phyloP scores from a whole-genome alignment of 2,888 invertebrate genomes.

The Oxytorus armatus region DNA sequence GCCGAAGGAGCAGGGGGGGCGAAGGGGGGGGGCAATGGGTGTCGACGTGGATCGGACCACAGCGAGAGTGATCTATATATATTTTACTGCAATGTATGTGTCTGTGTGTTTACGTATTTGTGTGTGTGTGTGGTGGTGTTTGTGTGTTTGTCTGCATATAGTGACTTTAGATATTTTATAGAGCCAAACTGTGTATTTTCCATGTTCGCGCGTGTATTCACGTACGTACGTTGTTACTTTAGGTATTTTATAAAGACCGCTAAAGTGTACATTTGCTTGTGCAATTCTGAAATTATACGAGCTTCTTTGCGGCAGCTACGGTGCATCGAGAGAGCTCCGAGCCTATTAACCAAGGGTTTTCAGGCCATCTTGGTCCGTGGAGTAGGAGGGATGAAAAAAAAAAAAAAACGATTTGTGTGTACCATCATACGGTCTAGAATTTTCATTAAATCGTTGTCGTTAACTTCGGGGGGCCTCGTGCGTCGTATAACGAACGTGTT shows the following conservation, averaged over 20 bases:
- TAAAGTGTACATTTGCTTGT: conserved; percentile 21
- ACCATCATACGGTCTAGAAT: no score
- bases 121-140: not conserved
- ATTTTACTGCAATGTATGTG: not conserved
- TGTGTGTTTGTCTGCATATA: not conserved
- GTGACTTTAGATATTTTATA: not conserved
- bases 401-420: no score
- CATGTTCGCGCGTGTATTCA: not conserved
- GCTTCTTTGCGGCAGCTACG: no score
- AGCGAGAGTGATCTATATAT: not conserved
- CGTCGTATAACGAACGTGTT: no score
- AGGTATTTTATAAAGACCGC: conserved; percentile 10
- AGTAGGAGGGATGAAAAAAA: no score
- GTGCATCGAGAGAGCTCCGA: no score
- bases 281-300: conserved; percentile 16
- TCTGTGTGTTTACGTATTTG: not conserved
- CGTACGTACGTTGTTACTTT: not conserved
- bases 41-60: conserved; percentile 16
- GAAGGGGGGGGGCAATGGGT: conserved; percentile 2
- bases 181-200: not conserved
- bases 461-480: no score
- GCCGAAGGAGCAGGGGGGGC: not conserved
- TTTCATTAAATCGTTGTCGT: no score
- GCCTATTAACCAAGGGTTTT: no score
- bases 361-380: no score